Base-by-base conservation (phyloP, 2,888 invertebrate species). In the Paralinhomoeus sp. region DNA sequence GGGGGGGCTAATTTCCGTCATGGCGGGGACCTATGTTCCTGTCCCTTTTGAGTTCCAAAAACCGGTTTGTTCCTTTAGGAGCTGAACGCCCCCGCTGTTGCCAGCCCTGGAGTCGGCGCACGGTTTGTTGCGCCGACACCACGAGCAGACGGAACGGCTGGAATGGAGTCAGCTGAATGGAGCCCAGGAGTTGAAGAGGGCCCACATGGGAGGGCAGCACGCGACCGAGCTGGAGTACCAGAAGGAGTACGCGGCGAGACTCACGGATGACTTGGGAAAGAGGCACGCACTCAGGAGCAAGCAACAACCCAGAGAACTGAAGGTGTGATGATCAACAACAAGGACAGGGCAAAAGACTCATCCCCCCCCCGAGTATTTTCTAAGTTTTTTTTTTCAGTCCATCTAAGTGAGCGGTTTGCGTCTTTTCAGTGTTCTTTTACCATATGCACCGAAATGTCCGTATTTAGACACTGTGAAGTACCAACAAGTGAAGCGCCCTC, bases 251-350 rank as follows among this genome's bases (percentile, higher is more conserved):
- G 91, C 87, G 77, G 77, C 78, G 60, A 74, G 89, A 48, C 79
- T 84, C 15, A 82, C 89, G 63, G 76, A 83, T 50, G 93, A 97
- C 63, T 72, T 97, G 59, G 72, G 81, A 56, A 91, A 91, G 68
- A 89, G 87, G 61, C 97, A 99, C 67, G 84, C 87, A 45, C 68
- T 87, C 53, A 89, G 97, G 68, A 74, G 87, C 55, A 85, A 91
- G 63, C 91, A 93, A 64, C 93, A 93, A 68, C 97, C 97, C 45
- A 87, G 93, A 70, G 89, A 91, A 68, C 75, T 97, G 57, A 89
- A 89, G 74, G 84, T 84, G 21, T 24, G n/a, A 38, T 44, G 2
- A 17, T 38, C 35, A 12, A 27, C 7, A 9, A 12, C 7, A 27
- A 27, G 27, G 12, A 5, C 7, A 27, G 27, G 27, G 27, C 27